phyloP scores from a whole-genome alignment of 2,113 vertebrate genomes.

The Saimiri boliviensis region DNA sequence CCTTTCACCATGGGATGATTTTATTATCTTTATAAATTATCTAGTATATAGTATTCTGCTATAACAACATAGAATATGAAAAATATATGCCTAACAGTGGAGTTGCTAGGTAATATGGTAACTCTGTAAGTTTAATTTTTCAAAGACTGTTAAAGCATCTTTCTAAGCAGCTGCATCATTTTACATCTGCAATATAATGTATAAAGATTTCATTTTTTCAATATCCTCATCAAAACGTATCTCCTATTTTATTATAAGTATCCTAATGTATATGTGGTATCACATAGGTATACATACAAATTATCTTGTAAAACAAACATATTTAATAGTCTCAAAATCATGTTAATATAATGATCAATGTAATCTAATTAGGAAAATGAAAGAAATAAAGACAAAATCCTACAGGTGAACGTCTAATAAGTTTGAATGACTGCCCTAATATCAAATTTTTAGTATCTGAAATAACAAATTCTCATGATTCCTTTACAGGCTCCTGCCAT shows the following conservation, averaged over 20 bases:
- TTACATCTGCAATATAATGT: not conserved
- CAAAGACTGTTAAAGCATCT: not conserved
- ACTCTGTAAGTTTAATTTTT: not conserved
- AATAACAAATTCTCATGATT: not conserved
- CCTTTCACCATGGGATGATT: not conserved
- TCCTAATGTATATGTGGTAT: not conserved
- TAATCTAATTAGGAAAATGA: not conserved
- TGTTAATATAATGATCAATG: not conserved
- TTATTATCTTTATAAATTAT: not conserved
- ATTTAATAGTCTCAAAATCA: not conserved
- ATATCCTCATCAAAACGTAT: not conserved
- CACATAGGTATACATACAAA: not conserved
- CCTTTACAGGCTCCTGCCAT: not conserved
- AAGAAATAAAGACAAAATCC: not conserved
- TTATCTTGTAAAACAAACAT: not conserved
- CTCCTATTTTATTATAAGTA: not conserved
- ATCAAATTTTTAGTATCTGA: not conserved
- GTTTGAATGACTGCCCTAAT: not conserved
- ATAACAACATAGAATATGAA: not conserved
- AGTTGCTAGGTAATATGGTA: not conserved
- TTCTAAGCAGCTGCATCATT: not conserved
- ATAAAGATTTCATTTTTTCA: not conserved
- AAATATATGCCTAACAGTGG: not conserved
- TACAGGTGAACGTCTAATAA: not conserved
- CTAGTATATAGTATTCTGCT: not conserved